Percentiles rank a stretch among this genome's conserved stretches.
These are phyloP conservation scores for Phrynocephalus vlangalii DNA, from an alignment of 2,797 vertebrate genomes.

Conservation along the genomic window DNA sequence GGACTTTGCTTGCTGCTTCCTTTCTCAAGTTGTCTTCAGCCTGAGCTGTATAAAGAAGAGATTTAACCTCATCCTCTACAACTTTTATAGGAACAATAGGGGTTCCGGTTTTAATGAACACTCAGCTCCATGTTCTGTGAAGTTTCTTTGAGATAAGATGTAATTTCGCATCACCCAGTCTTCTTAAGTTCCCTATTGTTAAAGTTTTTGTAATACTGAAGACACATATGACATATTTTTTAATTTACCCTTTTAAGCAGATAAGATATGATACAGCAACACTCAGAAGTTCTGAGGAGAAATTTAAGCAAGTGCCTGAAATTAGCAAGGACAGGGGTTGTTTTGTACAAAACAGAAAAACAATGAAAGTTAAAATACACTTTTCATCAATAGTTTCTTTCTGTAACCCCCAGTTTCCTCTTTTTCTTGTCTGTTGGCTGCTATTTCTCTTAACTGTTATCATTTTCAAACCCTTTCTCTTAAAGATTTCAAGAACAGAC, in stretches of 20 bases:
- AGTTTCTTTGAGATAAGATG: neutral
- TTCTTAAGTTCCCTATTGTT: neutral
- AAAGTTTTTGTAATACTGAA: neutral
- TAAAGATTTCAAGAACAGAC: too few relatives aligned
- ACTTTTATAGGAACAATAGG: neutral
- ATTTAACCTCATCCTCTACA: neutral
- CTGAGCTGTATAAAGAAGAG: slow-evolving; percentile 2
- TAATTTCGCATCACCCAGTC: neutral
- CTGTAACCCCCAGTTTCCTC: too few relatives aligned
- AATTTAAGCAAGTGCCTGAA: neutral
- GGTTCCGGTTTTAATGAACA: neutral
- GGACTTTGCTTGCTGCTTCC: slow-evolving; percentile 54
- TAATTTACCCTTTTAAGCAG: neutral
- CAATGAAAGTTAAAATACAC: neutral
- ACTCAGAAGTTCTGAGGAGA: neutral
- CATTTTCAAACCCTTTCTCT: too few relatives aligned
- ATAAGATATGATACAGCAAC: neutral
- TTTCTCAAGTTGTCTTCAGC: slow-evolving; percentile 40
- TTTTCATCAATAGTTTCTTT: neutral
- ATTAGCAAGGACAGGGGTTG: neutral
- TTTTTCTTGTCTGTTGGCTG: neutral
- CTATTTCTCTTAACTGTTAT: neutral
- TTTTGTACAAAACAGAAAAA: neutral
- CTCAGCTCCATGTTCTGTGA: neutral
- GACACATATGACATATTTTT: neutral